phyloP scores from a whole-genome alignment of 2,113 vertebrate species.

The Brachyhypopomus occidentalis region DNA sequence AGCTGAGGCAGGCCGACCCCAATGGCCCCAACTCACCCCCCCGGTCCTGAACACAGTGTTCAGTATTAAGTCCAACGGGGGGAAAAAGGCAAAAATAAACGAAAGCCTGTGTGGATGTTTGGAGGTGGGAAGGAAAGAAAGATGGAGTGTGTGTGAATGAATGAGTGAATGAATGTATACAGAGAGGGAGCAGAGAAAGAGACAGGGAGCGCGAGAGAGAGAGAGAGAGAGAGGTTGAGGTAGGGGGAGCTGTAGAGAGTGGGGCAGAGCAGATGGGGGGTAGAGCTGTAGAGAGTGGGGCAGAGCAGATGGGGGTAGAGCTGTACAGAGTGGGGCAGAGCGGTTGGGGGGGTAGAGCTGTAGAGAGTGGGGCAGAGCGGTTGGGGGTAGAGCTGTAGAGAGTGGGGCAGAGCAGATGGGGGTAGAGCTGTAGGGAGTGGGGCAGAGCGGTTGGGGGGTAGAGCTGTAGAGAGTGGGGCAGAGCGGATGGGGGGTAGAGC shows the following conservation, averaged over 20 bases:
- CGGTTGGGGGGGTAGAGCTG: not conserved
- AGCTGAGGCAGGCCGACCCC: not conserved
- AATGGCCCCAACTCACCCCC: not conserved
- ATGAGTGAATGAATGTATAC: not conserved
- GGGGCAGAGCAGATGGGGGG: not conserved
- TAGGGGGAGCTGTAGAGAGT: too few species aligned
- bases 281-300: slow-evolving; percentile 11
- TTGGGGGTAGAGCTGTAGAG: not conserved
- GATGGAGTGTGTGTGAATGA: not conserved
- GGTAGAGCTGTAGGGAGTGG: slow-evolving; percentile 5
- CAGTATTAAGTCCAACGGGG: not conserved
- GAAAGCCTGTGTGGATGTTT: not conserved
- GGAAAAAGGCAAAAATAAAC: too few species aligned
- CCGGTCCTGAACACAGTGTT: not conserved
- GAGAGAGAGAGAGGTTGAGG: slow-evolving; percentile 56
- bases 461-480: too few species aligned
- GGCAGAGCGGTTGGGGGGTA: slow-evolving; percentile 1
- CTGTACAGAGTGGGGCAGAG: too few species aligned
- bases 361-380: slow-evolving; percentile 7
- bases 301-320: not conserved
- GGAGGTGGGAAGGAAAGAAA: not conserved
- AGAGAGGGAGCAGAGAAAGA: not conserved
- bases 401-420: not conserved
- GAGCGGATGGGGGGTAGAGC: not conserved
- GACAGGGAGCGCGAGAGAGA: slow-evolving; percentile 31